These are phyloP conservation scores for Vireo altiloquus DNA, from an alignment of 2,113 vertebrate species.

Conservation along the genomic window DNA sequence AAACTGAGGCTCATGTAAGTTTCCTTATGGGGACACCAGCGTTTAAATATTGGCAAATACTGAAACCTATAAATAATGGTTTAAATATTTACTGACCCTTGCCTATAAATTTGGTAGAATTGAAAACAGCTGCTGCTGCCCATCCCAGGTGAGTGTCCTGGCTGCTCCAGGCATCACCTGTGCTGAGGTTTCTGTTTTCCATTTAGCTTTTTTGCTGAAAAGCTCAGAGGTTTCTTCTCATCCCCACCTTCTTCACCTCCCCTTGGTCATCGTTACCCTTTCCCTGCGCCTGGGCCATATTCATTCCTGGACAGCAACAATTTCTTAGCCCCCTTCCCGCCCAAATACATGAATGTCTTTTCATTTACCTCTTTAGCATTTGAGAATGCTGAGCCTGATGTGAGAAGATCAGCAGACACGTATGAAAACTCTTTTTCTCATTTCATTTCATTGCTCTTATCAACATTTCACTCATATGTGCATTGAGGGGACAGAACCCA, in stretches of 20 bases:
- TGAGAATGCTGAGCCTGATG: background rate
- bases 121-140: background rate
- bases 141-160: background rate
- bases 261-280: fast-evolving
- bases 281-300: fast-evolving
- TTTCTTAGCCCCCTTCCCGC: background rate
- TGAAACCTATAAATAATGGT: background rate
- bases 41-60: background rate
- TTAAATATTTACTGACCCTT: background rate
- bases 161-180: background rate
- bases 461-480: fast-evolving
- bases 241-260: background rate
- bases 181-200: background rate
- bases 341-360: background rate
- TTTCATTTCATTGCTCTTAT: background rate
- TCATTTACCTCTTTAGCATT: background rate
- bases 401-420: background rate
- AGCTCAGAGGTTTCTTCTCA: background rate
- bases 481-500: background rate
- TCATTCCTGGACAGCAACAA: background rate
- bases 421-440: background rate
- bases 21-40: background rate
- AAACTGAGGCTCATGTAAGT: fast-evolving
- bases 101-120: background rate
- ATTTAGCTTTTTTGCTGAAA: background rate